Percentiles rank a stretch among this genome's conserved stretches.
Conservation (phyloP, 1,140 invertebrate genomes). For the Bombus consobrinus region DNA sequence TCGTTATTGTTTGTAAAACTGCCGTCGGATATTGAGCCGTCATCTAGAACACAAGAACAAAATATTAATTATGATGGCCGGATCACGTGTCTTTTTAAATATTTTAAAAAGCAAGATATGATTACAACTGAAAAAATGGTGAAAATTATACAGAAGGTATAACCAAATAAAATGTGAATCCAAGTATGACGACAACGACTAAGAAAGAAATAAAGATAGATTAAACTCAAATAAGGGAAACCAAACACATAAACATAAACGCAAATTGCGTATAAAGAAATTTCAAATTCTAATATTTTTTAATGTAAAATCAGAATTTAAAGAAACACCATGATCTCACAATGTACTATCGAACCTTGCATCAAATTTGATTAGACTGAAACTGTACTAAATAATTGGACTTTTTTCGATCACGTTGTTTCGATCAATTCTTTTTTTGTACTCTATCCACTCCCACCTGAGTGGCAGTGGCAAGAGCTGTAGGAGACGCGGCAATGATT, state of each 20-base stretch:
- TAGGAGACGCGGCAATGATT: constrained; percentile 84
- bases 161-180: constrained; percentile 23
- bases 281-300: constrained; percentile 46
- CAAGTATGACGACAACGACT: constrained; percentile 7
- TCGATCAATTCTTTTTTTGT: constrained; percentile 46
- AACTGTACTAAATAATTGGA: not conserved
- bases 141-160: not conserved
- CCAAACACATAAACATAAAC: constrained; percentile 75
- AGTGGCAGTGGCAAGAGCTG: constrained; percentile 85
- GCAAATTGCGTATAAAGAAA: constrained; percentile 51
- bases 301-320: constrained; percentile 33
- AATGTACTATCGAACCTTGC: not conserved
- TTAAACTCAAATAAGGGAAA: constrained; percentile 82
- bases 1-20: constrained; percentile 97
- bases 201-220: constrained; percentile 48
- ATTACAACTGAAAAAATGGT: constrained; percentile 23
- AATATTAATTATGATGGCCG: constrained; percentile 13
- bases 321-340: constrained; percentile 43
- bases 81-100: not conserved
- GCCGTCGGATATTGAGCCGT: constrained; percentile 92
- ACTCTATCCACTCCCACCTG: constrained; percentile 86
- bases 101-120: not conserved
- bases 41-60: constrained; percentile 80
- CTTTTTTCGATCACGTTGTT: constrained; percentile 31
- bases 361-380: not conserved